Percentiles rank a stretch among this genome's conserved stretches.
Conservation (phyloP, 2,797 vertebrate genomes). For the Dipus sagitta region DNA sequence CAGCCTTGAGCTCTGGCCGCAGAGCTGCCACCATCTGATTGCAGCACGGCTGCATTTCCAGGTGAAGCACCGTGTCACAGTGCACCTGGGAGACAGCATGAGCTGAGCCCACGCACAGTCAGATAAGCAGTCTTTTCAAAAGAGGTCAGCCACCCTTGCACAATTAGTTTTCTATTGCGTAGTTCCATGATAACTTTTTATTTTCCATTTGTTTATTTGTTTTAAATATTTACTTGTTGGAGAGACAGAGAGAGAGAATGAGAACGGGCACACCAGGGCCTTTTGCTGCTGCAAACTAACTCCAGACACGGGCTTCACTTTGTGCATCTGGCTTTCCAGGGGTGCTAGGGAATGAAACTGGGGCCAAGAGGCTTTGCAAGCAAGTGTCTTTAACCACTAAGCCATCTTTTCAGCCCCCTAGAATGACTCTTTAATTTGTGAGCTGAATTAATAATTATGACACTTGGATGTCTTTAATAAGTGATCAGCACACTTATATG, state of each 20-base stretch:
- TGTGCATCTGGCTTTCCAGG: no score
- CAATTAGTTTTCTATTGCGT: constrained; percentile 27
- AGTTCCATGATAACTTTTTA: not conserved
- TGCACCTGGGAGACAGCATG: not conserved
- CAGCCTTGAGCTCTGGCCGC: constrained; percentile 58
- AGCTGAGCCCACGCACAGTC: constrained; percentile 42
- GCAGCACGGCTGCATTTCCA: not conserved
- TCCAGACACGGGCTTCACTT: no score
- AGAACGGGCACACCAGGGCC: no score
- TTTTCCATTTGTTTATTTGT: no score
- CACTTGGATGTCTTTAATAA: not conserved
- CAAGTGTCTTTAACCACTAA: no score
- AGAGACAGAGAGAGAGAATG: no score
- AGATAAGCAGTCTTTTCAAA: not conserved
- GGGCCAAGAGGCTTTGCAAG: no score
- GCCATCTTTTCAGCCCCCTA: no score
- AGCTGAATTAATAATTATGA: constrained; percentile 19
- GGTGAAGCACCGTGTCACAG: constrained; percentile 21
- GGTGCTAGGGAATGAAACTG: no score
- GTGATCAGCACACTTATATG: not conserved
- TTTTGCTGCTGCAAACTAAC: no score
- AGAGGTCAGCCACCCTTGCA: not conserved
- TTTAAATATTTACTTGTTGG: no score
- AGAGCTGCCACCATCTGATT: constrained; percentile 54
- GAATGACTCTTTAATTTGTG: not conserved